Evolutionary conservation across 2,888 invertebrate species (phyloP).

Genomic region (Miltochrista miniata): DNA sequence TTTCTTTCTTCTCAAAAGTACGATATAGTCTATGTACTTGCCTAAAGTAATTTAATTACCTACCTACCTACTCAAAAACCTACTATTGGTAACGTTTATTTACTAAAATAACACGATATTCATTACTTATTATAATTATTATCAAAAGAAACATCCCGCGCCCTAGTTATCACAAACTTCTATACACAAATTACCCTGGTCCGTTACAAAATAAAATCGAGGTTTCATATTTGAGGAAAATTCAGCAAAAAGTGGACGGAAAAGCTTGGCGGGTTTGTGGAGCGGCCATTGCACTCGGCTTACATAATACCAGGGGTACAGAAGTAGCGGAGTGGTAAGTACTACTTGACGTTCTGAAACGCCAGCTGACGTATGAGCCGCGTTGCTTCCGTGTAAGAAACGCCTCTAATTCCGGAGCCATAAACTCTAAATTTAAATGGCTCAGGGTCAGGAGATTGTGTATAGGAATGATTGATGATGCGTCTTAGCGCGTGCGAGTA

Average conservation of each 20-base stretch:
- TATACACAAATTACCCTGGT: slow-evolving; percentile 41
- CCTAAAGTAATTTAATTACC: too few relatives aligned
- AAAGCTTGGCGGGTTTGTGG: slow-evolving; percentile 61
- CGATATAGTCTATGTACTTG: too few relatives aligned
- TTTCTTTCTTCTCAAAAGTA: too few relatives aligned
- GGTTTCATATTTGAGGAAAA: slow-evolving; percentile 49
- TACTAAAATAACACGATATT: neutral
- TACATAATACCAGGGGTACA: slow-evolving; percentile 79
- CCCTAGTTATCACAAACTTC: slow-evolving; percentile 28
- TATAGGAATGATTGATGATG: slow-evolving; percentile 70
- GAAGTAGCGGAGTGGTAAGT: slow-evolving; percentile 71
- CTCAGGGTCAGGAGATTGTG: slow-evolving; percentile 50
- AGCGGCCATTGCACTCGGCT: slow-evolving; percentile 80
- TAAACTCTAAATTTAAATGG: slow-evolving; percentile 56
- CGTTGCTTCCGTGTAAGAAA: slow-evolving; percentile 42
- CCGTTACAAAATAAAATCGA: slow-evolving; percentile 45
- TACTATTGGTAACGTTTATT: neutral
- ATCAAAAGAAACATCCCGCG: slow-evolving; percentile 14
- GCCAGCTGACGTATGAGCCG: slow-evolving; percentile 46
- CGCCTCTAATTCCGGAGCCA: slow-evolving; percentile 49
- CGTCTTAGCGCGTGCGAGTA: slow-evolving; percentile 63
- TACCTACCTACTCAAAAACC: too few relatives aligned
- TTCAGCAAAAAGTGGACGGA: slow-evolving; percentile 51
- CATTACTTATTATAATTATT: neutral
- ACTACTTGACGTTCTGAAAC: slow-evolving; percentile 33